These are phyloP conservation scores for Tor tambroides DNA, from an alignment of 2,113 vertebrate species.

Conservation along the genomic window DNA sequence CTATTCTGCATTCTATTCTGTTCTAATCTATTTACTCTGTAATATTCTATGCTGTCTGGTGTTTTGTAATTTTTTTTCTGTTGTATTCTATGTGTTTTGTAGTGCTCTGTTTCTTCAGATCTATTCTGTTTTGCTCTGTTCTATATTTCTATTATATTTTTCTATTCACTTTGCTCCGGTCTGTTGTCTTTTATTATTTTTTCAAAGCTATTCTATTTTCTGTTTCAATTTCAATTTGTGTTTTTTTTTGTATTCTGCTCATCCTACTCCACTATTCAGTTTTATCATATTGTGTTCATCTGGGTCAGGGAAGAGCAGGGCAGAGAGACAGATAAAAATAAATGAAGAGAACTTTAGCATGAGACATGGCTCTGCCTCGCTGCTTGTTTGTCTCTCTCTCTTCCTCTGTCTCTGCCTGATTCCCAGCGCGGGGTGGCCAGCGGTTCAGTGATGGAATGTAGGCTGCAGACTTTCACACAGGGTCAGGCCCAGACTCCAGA, in stretches of 20 bases:
- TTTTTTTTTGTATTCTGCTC: no score
- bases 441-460: constrained; percentile 87
- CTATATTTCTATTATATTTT: no score
- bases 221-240: no score
- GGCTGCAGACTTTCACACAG: constrained; percentile 80
- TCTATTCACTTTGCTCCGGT: no score
- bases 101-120: not conserved
- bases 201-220: no score
- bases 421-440: constrained; percentile 85
- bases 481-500: constrained; percentile 78
- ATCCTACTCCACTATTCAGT: no score
- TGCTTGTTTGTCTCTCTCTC: constrained; percentile 43
- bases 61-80: not conserved
- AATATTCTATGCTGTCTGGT: not conserved
- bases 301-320: constrained; percentile 4
- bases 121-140: not conserved
- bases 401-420: constrained; percentile 58
- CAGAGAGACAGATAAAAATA: constrained; percentile 33
- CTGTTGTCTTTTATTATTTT: no score
- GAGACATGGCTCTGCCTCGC: constrained; percentile 21
- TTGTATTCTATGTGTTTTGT: not conserved
- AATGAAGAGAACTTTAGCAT: constrained; percentile 14
- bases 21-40: not conserved
- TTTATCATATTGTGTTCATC: not conserved
- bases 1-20: not conserved